Conservation (phyloP, 1,140 invertebrate species). For the Drosophila bipectinata region DNA sequence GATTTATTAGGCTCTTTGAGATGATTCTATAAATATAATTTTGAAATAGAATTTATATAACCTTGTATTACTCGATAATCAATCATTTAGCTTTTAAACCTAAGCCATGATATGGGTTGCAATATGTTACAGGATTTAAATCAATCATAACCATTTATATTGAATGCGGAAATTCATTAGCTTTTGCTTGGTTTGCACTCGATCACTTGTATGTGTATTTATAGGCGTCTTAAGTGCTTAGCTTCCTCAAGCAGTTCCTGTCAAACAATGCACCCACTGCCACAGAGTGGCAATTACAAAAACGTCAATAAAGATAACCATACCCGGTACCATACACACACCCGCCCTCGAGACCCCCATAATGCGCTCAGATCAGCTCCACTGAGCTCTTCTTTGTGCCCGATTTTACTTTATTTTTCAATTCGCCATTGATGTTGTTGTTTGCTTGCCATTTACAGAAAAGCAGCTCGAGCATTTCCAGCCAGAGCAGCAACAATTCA, state of each 20-base stretch:
- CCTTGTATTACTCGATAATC: neutral
- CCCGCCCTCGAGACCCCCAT: constrained; percentile 31
- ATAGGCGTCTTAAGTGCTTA: constrained; percentile 33
- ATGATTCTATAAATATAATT: neutral
- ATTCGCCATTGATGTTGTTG: constrained; percentile 18
- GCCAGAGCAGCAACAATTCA: constrained; percentile 77
- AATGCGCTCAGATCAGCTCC: constrained; percentile 24
- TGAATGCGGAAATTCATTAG: constrained; percentile 51
- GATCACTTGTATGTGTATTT: constrained; percentile 2
- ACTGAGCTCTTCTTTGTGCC: constrained; percentile 50
- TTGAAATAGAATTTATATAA: neutral
- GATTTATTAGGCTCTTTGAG: neutral
- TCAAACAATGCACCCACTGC: constrained; percentile 49
- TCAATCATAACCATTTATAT: constrained; percentile 4
- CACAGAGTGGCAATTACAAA: constrained; percentile 24
- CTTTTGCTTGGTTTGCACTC: constrained; percentile 3
- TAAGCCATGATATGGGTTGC: neutral
- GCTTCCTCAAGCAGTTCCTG: constrained; percentile 65
- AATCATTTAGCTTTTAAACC: neutral
- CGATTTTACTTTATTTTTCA: constrained; percentile 38
- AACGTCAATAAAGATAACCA: constrained; percentile 39
- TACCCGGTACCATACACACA: constrained; percentile 3
- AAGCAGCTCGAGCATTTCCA: constrained; percentile 82
- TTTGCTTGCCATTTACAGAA: constrained; percentile 77
- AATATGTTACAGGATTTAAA: constrained; percentile 9